Percentiles rank a stretch among this genome's conserved stretches.
Evolutionary conservation across 2,113 vertebrate genomes (phyloP).

Genomic region (Thamnophis sirtalis): DNA sequence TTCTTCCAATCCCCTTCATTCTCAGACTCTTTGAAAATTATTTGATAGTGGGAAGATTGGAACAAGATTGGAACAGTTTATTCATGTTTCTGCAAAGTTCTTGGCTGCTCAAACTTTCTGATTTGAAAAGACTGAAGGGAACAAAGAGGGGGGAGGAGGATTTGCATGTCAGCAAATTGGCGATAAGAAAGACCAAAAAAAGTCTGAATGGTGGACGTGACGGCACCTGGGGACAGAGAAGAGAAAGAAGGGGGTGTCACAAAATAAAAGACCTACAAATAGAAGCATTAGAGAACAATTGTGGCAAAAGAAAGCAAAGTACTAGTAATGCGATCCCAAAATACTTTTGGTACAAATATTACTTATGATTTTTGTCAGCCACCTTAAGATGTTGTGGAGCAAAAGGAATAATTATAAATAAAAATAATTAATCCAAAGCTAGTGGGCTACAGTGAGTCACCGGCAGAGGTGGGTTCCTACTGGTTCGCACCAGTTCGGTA

Average conservation of each 20-base stretch:
- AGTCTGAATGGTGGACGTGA: no score
- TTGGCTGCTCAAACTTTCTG: background rate
- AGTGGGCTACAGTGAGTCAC: background rate
- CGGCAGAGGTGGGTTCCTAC: no score
- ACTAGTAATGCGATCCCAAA: background rate
- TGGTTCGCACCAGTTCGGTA: no score
- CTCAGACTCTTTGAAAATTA: background rate
- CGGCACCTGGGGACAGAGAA: no score
- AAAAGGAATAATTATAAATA: no score
- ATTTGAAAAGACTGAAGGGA: background rate
- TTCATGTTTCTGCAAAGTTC: background rate
- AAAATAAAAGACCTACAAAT: no score
- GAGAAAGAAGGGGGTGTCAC: no score
- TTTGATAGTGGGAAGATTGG: background rate
- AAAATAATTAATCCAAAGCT: background rate
- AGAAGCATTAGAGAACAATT: background rate
- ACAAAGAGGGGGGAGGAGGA: background rate
- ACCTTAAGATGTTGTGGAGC: background rate
- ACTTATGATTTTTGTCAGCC: background rate
- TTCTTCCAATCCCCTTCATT: background rate
- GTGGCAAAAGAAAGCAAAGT: background rate
- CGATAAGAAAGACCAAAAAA: no score
- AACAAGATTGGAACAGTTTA: background rate
- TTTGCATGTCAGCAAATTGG: no score
- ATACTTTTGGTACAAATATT: background rate